These are phyloP conservation scores for Aporophyla nigra DNA, from an alignment of 2,888 invertebrate species.

Conservation along the genomic window DNA sequence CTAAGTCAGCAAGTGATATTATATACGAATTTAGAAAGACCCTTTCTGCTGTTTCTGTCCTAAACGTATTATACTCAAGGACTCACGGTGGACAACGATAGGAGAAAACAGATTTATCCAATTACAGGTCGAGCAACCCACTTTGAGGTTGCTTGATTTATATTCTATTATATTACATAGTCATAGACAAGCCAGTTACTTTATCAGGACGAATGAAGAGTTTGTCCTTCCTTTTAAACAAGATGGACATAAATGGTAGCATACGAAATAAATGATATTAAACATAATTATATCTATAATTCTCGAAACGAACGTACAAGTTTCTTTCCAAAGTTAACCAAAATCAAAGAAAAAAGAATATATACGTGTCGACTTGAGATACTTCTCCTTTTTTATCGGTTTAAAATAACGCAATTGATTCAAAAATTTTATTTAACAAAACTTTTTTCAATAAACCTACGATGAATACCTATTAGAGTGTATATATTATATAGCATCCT, in stretches of 20 bases:
- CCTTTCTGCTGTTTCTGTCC: constrained; percentile 30
- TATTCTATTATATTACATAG: constrained; percentile 41
- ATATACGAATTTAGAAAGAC: constrained; percentile 47
- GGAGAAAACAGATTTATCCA: constrained; percentile 58
- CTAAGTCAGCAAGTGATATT: constrained; percentile 36
- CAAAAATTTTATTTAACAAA: background rate
- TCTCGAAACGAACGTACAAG: background rate
- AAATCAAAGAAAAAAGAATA: background rate
- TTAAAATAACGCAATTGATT: background rate
- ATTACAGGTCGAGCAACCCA: constrained; percentile 57
- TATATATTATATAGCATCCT: too few species aligned
- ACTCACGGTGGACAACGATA: constrained; percentile 50
- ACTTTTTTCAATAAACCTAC: background rate
- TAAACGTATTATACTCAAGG: constrained; percentile 57
- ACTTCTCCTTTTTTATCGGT: background rate
- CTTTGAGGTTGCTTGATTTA: constrained; percentile 50
- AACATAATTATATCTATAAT: background rate
- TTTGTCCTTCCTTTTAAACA: constrained; percentile 4
- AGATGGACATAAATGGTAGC: background rate
- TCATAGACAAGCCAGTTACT: constrained; percentile 26
- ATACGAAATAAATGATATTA: background rate
- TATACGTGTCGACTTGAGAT: background rate
- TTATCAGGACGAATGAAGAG: constrained; percentile 7
- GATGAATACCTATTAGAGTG: background rate
- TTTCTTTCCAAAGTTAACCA: too few species aligned